Percentiles rank a stretch among this genome's conserved stretches.
Evolutionary conservation across 2,113 vertebrate genomes (phyloP).

Genomic region (Malaclemys terrapin): DNA sequence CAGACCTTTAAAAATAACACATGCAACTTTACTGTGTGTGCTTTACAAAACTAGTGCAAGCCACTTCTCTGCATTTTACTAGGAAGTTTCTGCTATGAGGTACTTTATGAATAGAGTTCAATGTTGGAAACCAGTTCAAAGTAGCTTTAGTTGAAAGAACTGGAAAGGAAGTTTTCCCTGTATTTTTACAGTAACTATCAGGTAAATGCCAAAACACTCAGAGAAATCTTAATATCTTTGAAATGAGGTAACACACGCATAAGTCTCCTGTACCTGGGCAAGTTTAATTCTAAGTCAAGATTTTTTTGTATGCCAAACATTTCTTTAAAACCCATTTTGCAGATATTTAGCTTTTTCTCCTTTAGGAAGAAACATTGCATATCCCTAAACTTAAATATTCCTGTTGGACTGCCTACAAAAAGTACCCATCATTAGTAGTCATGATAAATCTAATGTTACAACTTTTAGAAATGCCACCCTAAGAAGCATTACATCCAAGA

Average conservation of each 20-base stretch:
- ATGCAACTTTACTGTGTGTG: conserved; percentile 36
- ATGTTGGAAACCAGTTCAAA: conserved; percentile 63
- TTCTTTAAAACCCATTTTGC: conserved; percentile 47
- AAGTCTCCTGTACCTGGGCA: conserved; percentile 4
- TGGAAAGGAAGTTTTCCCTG: conserved; percentile 58
- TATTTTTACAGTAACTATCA: conserved; percentile 56
- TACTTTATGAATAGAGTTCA: conserved; percentile 29
- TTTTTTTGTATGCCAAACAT: background rate
- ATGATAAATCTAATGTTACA: conserved; percentile 1
- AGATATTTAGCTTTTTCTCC: conserved; percentile 46
- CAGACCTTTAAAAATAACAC: conserved; percentile 40
- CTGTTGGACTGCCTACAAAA: background rate
- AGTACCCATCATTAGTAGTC: background rate
- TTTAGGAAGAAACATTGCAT: conserved; percentile 6
- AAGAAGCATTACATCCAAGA: background rate
- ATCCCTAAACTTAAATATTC: conserved; percentile 15
- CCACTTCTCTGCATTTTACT: background rate
- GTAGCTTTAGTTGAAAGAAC: conserved; percentile 60
- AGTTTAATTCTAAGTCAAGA: conserved; percentile 26
- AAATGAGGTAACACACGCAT: conserved; percentile 53
- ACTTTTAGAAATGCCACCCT: background rate
- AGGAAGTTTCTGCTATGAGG: conserved; percentile 38
- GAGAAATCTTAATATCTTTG: conserved; percentile 38
- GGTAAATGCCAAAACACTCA: conserved; percentile 1
- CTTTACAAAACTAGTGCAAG: background rate